Evolutionary conservation across 2,797 vertebrate genomes (phyloP).

Genomic region (Syngnathus rostellatus): DNA sequence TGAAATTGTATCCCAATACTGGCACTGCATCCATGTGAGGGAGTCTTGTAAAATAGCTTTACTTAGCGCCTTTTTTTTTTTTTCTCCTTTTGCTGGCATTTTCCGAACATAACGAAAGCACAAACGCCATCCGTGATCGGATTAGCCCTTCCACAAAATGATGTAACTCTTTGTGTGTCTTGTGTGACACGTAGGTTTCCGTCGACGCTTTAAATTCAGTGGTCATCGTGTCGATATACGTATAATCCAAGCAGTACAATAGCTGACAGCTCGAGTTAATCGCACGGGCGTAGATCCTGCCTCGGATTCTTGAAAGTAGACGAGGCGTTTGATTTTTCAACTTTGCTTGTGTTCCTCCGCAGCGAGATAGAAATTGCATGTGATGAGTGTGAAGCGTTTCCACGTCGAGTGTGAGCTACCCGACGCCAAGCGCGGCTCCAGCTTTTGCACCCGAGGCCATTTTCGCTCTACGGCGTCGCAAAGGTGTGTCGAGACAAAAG

Average conservation of each 20-base stretch:
- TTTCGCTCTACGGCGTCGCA: conserved; percentile 46
- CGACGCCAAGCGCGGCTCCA: conserved; percentile 53
- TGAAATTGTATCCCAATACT: conserved; percentile 76
- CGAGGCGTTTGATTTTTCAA: conserved; percentile 51
- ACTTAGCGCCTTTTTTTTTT: conserved; percentile 68
- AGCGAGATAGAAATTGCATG: conserved; percentile 60
- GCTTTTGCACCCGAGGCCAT: conserved; percentile 60
- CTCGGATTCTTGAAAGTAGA: conserved; percentile 29
- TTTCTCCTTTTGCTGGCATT: conserved; percentile 61
- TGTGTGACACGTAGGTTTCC: conserved; percentile 68
- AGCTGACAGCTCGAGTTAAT: conserved; percentile 54
- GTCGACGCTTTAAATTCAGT: conserved; percentile 62
- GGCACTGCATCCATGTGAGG: conserved; percentile 74
- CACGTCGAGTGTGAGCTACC: conserved; percentile 48
- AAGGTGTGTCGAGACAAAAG: conserved; percentile 57
- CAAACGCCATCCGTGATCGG: conserved; percentile 76
- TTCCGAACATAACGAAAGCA: conserved; percentile 76
- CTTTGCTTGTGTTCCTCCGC: conserved; percentile 48
- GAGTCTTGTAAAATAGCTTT: conserved; percentile 81
- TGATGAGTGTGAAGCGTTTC: conserved; percentile 64
- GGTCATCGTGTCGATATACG: conserved; percentile 59
- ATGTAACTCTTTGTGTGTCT: conserved; percentile 80
- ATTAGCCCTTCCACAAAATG: conserved; percentile 76
- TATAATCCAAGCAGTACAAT: conserved; percentile 49
- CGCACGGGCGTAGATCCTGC: conserved; percentile 42